Evolutionary conservation across 2,888 invertebrate species (phyloP), one percentile per base, ranked within the genome.

Genomic region (Ormyrus labotus): DNA sequence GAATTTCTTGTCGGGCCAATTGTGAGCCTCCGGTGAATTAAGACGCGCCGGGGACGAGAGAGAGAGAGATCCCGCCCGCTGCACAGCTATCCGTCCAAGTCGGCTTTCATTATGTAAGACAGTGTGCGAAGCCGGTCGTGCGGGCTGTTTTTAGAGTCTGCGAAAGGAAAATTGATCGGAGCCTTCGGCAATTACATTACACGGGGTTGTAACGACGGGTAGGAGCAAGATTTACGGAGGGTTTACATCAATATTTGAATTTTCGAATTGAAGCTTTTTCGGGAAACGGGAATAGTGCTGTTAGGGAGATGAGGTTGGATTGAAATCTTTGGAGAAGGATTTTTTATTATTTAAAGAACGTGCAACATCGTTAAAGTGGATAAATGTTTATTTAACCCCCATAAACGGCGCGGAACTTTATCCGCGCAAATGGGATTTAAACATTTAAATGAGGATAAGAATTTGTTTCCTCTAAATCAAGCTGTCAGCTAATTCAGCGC

Each of bases 1-100:
- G 74, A 83, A 85, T 85, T 85, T 86, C 85, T 86, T 85, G 85
- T 83, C 80, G 81, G 83, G 78, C 82, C 85, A 85, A 85, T 86
- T 83, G 83, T 48, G 19, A 19, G 61, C 19, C 19, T 10, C 3
- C 45, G 55, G 67, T 72, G 81, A 81, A 81, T 81, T 79, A 79
- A 81, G 81, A 81, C 72, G 72, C 77, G 58, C 51, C 19, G 34
- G 75, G 75, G 75, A 64, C 50, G 63, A 63, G 55, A 69, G n/a
- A 63, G 55, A 69, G n/a, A 19, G 51, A 69, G 34, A 5, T 10
- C 11, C 45, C 9, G 47, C 51, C 60, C 19, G 19, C 19, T 19
- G 48, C 34, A 51, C 34, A 51, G 55, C 67, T 61, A 78, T 81
- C 71, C 19, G 53, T 73, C 78, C 7, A 9, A 65, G 81, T 81